Percentiles rank a stretch among this genome's conserved stretches.
Conservation (phyloP, 2,888 invertebrate species). For the Cerastis rubricosa region DNA sequence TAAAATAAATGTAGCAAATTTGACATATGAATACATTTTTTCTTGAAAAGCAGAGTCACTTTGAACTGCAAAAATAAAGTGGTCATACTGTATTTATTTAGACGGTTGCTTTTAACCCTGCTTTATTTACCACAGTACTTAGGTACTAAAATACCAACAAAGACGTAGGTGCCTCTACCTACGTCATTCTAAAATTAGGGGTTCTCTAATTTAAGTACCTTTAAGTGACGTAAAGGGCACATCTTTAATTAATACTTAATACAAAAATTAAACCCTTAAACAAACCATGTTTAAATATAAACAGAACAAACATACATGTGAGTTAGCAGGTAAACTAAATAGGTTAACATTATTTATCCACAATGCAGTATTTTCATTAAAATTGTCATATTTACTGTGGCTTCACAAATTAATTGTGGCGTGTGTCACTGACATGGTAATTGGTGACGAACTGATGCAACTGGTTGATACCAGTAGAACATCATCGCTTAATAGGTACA, state of each 20-base stretch:
- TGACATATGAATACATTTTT: neutral
- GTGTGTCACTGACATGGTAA: slow-evolving; percentile 52
- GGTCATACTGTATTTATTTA: neutral
- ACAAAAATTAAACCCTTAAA: neutral
- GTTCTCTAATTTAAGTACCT: neutral
- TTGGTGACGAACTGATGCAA: slow-evolving; percentile 58
- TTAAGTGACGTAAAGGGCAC: neutral
- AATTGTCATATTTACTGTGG: slow-evolving; percentile 34
- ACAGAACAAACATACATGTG: neutral
- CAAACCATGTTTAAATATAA: neutral
- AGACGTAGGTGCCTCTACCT: neutral
- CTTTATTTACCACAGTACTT: neutral
- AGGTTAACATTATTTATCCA: slow-evolving; percentile 40
- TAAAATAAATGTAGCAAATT: neutral
- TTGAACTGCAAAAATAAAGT: neutral
- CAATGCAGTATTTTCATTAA: slow-evolving; percentile 39
- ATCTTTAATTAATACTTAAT: neutral
- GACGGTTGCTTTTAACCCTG: neutral
- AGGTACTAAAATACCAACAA: slow-evolving; percentile 1
- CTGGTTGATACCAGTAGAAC: slow-evolving; percentile 33
- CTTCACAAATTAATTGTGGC: slow-evolving; percentile 50
- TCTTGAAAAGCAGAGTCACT: neutral
- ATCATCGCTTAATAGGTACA: slow-evolving; percentile 37
- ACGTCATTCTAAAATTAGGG: slow-evolving; percentile 17
- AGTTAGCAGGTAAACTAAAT: slow-evolving; percentile 43